phyloP scores from a whole-genome alignment of 2,113 vertebrate genomes.

The Oncorhynchus keta region DNA sequence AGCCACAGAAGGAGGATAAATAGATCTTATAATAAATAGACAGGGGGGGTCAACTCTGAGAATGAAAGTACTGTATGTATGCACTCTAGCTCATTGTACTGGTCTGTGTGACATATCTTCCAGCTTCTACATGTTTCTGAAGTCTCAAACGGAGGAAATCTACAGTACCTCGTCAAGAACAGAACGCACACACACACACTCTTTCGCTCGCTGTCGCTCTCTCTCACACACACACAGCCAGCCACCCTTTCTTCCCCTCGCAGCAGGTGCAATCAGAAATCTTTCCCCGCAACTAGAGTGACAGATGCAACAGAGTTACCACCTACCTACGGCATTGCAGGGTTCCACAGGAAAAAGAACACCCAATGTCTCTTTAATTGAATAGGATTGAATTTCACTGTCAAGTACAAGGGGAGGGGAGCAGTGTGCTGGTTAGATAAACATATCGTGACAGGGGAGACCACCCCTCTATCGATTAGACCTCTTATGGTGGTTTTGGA shows the following conservation, averaged over 20 bases:
- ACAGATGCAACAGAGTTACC: constrained; percentile 34
- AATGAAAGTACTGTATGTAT: neutral
- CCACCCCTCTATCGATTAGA: neutral
- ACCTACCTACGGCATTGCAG: constrained; percentile 26
- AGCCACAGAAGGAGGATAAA: constrained; percentile 20
- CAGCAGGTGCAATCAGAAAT: constrained; percentile 16
- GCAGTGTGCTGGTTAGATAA: constrained; percentile 7
- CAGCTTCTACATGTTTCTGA: constrained; percentile 8
- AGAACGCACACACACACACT: neutral
- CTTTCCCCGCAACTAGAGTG: constrained; percentile 25
- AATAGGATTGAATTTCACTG: constrained; percentile 30
- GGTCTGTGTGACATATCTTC: neutral
- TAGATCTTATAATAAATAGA: constrained; percentile 27
- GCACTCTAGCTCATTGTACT: neutral
- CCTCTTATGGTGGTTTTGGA: neutral
- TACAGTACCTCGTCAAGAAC: neutral
- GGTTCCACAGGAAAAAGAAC: constrained; percentile 24
- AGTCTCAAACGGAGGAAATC: neutral
- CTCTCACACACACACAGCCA: constrained; percentile 1
- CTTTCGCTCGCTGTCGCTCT: neutral
- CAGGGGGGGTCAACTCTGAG: constrained; percentile 16
- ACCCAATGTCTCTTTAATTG: constrained; percentile 38
- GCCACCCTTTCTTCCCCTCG: constrained; percentile 1
- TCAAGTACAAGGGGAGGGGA: neutral
- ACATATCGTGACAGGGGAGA: constrained; percentile 11